These are phyloP conservation scores for Calonectris borealis DNA, from an alignment of 2,113 vertebrate species.

Conservation along the genomic window DNA sequence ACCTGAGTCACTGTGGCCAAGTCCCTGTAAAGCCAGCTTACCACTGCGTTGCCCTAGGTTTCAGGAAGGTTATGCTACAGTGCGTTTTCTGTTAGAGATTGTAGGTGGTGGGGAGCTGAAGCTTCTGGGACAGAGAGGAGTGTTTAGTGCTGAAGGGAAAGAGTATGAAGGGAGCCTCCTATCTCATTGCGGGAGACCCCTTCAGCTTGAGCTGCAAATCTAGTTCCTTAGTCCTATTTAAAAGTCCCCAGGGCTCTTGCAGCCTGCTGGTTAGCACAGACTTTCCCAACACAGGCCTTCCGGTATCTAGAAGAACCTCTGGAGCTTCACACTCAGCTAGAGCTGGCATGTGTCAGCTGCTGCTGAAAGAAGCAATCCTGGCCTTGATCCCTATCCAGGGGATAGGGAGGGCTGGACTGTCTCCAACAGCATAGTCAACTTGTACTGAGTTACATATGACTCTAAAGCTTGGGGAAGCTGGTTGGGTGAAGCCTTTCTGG, in stretches of 20 bases:
- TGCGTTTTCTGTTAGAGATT: not conserved
- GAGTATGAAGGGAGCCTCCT: not conserved
- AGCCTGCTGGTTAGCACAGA: not conserved
- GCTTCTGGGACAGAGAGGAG: not conserved
- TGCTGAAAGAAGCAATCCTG: constrained; percentile 12
- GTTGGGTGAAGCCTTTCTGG: not conserved
- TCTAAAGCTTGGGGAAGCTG: not conserved
- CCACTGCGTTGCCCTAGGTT: not conserved
- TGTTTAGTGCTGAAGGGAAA: not conserved
- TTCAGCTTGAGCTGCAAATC: not conserved
- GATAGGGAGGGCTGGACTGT: not conserved
- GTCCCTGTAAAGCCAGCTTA: not conserved
- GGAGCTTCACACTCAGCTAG: not conserved
- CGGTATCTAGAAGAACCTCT: not conserved
- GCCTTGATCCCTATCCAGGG: not conserved
- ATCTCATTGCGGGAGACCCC: fast-evolving
- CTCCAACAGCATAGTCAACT: not conserved
- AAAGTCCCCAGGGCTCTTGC: not conserved
- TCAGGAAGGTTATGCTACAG: not conserved
- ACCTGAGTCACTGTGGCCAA: not conserved
- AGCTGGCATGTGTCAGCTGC: not conserved
- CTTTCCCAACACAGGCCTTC: not conserved
- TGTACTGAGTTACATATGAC: not conserved
- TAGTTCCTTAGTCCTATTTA: not conserved
- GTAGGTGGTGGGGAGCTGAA: not conserved